phyloP scores from a whole-genome alignment of 2,113 vertebrate genomes.

The Pagrus major region DNA sequence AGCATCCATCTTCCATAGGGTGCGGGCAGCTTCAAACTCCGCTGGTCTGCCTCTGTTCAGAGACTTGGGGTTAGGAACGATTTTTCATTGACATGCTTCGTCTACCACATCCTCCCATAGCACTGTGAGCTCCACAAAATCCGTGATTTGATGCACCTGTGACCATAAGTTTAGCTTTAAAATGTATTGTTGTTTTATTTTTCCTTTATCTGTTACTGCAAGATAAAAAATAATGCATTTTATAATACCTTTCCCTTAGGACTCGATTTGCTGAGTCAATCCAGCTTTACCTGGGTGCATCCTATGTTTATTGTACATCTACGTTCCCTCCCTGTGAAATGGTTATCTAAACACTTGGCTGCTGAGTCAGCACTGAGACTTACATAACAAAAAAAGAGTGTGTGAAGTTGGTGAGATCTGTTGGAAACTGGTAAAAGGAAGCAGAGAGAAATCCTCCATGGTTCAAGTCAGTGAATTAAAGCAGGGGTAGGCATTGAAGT shows the following conservation, averaged over 20 bases:
- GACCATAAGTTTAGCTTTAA: conserved; percentile 8
- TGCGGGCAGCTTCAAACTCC: conserved; percentile 11
- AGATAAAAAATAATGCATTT: conserved; percentile 4
- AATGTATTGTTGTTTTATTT: neutral
- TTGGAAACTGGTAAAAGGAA: neutral
- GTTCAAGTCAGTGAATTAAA: neutral
- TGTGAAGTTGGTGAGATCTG: neutral
- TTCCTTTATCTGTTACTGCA: neutral
- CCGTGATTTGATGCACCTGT: neutral
- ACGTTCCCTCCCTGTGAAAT: neutral
- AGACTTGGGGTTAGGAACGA: conserved; percentile 3
- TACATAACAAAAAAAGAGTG: neutral
- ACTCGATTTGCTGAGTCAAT: neutral
- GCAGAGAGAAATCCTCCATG: neutral
- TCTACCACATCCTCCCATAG: conserved; percentile 19
- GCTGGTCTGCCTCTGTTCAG: conserved; percentile 6
- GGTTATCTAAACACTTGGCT: neutral
- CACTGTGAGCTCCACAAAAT: conserved; percentile 8
- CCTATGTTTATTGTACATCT: neutral
- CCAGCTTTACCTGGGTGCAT: neutral
- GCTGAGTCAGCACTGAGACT: neutral
- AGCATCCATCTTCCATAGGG: conserved; percentile 51
- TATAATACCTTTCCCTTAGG: neutral
- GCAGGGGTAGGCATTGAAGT: neutral
- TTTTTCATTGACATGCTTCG: conserved; percentile 53